phyloP scores from a whole-genome alignment of 2,888 invertebrate species.

The Patella depressa region DNA sequence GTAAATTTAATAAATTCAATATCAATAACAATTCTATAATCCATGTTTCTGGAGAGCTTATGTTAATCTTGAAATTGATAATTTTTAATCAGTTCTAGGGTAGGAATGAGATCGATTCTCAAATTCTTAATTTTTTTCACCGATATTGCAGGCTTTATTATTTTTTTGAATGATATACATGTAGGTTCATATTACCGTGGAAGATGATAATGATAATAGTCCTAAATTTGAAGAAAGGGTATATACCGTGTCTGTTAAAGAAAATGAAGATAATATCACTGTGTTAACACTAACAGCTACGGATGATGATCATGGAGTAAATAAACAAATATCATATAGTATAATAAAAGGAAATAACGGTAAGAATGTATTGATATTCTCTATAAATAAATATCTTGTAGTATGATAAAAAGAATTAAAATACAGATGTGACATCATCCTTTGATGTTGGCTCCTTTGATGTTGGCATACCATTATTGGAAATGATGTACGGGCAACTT shows the following conservation, averaged over 20 bases:
- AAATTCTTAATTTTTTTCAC: too few species aligned
- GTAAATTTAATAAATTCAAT: constrained; percentile 37
- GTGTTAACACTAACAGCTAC: constrained; percentile 81
- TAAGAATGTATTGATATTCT: constrained; percentile 76
- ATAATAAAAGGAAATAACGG: constrained; percentile 84
- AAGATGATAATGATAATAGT: constrained; percentile 92
- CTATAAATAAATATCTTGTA: too few species aligned
- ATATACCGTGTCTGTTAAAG: constrained; percentile 33
- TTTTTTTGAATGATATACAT: not conserved
- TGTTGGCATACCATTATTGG: too few species aligned
- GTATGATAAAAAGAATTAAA: too few species aligned
- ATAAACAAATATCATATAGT: constrained; percentile 77
- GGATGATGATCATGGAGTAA: constrained; percentile 88
- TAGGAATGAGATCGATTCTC: too few species aligned
- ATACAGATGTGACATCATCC: too few species aligned
- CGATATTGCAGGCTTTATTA: not conserved
- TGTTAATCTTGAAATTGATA: not conserved
- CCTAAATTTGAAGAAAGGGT: constrained; percentile 78
- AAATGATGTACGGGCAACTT: too few species aligned
- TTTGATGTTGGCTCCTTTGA: too few species aligned
- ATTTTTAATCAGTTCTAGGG: too few species aligned
- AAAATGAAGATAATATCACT: constrained; percentile 16
- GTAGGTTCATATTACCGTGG: constrained; percentile 38
- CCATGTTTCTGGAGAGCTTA: not conserved
- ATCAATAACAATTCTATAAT: not conserved